Percentiles rank a stretch among this genome's conserved stretches.
Conservation (phyloP, 2,797 vertebrate species). For the Falco novaeseelandiae region DNA sequence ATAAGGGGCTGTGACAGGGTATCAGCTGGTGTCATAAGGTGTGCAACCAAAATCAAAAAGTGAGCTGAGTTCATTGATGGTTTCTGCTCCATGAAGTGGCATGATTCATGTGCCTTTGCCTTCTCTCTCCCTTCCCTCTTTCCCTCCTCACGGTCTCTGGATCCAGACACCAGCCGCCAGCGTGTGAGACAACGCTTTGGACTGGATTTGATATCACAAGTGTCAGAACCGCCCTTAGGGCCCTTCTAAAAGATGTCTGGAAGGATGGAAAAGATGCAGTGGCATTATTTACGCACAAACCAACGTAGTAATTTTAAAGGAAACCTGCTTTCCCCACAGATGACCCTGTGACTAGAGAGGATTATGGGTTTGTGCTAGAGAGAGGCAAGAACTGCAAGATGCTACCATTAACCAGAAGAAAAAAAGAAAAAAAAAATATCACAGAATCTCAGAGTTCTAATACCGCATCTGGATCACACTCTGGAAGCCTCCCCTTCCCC, state of each 20-base stretch:
- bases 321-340: constrained; percentile 12
- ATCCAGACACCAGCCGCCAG: not conserved
- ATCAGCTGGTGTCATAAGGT: not conserved
- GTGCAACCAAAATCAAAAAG: not conserved
- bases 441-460: constrained; percentile 16
- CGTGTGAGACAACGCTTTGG: not conserved
- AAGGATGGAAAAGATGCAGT: not conserved
- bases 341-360: not conserved
- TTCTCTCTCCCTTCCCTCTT: not conserved
- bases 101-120: not conserved
- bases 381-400: constrained; percentile 14
- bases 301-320: not conserved
- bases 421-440: not conserved
- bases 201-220: not conserved
- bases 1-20: not conserved
- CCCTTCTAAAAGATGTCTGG: not conserved
- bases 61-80: not conserved
- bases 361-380: constrained; percentile 28
- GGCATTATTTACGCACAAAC: constrained; percentile 66
- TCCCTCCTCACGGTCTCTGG: not conserved
- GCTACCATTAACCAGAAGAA: constrained; percentile 15
- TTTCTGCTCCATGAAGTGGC: not conserved
- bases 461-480: not conserved
- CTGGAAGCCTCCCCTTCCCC: constrained; percentile 22
- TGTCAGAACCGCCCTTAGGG: not conserved